Percentiles rank a stretch among this genome's conserved stretches.
These are phyloP conservation scores for Drosophila tani DNA, from an alignment of 1,140 invertebrate species.

Conservation along the genomic window DNA sequence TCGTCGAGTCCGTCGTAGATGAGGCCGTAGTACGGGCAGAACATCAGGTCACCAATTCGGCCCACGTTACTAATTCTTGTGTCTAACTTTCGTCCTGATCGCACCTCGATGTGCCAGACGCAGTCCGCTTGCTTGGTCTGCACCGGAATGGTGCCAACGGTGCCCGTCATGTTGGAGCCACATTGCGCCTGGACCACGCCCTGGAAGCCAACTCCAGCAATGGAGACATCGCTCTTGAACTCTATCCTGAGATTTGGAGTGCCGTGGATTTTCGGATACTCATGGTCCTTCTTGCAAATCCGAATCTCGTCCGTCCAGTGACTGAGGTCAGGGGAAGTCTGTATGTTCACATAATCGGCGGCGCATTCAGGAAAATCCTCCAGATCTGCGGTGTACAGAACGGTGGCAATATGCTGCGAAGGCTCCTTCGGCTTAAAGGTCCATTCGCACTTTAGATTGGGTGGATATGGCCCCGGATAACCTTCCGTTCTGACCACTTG, in stretches of 20 bases:
- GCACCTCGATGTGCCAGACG: conserved; percentile 90
- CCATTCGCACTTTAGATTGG: conserved; percentile 92
- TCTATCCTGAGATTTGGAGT: conserved; percentile 84
- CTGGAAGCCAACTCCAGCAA: conserved; percentile 87
- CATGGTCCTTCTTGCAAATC: conserved; percentile 31
- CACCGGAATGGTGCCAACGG: conserved; percentile 77
- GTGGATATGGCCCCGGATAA: conserved; percentile 90
- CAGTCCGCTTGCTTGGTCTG: conserved; percentile 83
- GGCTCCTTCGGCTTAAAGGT: conserved; percentile 86
- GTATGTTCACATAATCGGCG: conserved; percentile 86
- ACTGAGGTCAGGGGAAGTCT: conserved; percentile 52
- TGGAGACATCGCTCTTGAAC: conserved; percentile 84
- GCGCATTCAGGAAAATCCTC: conserved; percentile 86
- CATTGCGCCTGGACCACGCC: conserved; percentile 86
- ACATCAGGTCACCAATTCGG: fast-evolving
- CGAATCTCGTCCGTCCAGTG: conserved; percentile 83
- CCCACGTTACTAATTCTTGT: conserved; percentile 76
- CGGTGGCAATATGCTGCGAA: conserved; percentile 87
- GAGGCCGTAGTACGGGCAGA: conserved; percentile 52
- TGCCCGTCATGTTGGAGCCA: conserved; percentile 86
- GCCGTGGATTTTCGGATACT: conserved; percentile 39
- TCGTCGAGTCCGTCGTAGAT: conserved; percentile 90
- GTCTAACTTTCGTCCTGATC: conserved; percentile 89
- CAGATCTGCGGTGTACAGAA: conserved; percentile 86
- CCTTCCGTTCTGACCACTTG: conserved; percentile 89